A percentile compares a stretch with the other conserved stretches of the same genome.
These are phyloP conservation scores for Leptopilina boulardi DNA, from an alignment of 1,140 invertebrate species.

Conservation along the genomic window DNA sequence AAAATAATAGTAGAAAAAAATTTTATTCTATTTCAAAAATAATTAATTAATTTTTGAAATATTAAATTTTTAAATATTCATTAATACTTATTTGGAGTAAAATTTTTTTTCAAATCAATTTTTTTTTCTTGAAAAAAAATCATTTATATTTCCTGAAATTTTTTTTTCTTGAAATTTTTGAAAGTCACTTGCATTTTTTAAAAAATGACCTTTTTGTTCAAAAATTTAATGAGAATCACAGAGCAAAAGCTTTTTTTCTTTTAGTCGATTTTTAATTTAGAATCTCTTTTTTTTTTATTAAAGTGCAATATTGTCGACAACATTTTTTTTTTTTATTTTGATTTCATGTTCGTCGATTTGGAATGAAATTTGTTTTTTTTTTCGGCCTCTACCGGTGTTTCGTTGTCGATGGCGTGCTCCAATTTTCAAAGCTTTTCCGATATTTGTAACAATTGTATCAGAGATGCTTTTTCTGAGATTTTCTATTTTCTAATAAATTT, in stretches of 20 bases:
- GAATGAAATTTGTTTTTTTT: not conserved
- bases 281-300: not conserved
- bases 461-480: conserved; percentile 8
- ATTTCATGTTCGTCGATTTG: not conserved
- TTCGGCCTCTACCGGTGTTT: conserved; percentile 8
- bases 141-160: too few species aligned
- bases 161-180: too few species aligned
- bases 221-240: not conserved
- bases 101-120: too few species aligned
- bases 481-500: not conserved
- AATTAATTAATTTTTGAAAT: too few species aligned
- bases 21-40: too few species aligned
- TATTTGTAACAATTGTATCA: conserved; percentile 10
- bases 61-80: too few species aligned
- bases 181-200: too few species aligned
- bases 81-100: too few species aligned
- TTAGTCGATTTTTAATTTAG: not conserved
- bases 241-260: not conserved
- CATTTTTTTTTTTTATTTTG: conserved; percentile 6
- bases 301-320: not conserved
- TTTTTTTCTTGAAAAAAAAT: too few species aligned
- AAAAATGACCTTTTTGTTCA: too few species aligned
- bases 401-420: conserved; percentile 9
- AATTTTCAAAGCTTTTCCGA: conserved; percentile 6
- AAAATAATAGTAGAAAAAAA: too few species aligned